Conservation (phyloP, 2,888 invertebrate genomes). For the Drosophila paranaensis region DNA sequence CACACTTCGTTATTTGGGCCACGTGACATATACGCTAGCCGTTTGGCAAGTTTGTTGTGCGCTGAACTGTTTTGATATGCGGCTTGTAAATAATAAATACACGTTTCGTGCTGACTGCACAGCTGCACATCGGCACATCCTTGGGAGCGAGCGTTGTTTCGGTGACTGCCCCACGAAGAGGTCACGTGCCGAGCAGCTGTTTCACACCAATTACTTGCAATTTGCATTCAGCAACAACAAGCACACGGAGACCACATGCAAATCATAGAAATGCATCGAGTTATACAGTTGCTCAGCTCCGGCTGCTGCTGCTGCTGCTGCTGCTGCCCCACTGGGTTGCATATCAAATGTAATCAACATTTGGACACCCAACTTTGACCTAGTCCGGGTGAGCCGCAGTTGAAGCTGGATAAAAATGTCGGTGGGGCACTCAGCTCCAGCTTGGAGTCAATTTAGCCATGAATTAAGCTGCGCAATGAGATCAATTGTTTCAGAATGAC, state of each 20-base stretch:
- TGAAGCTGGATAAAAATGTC: conserved; percentile 29
- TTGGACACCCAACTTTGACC: conserved; percentile 38
- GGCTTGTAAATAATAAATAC: conserved; percentile 75
- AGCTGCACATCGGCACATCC: conserved; percentile 23
- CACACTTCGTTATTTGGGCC: conserved; percentile 49
- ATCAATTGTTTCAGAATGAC: conserved; percentile 76
- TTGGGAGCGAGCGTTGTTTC: conserved; percentile 28
- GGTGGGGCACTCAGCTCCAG: conserved; percentile 30
- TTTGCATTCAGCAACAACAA: conserved; percentile 69
- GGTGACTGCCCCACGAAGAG: conserved; percentile 30
- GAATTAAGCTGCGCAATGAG: conserved; percentile 78
- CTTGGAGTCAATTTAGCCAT: conserved; percentile 72
- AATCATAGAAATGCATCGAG: conserved; percentile 72
- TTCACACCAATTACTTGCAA: conserved; percentile 78
- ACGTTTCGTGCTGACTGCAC: conserved; percentile 37
- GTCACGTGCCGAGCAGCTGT: conserved; percentile 76
- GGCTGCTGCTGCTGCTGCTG: conserved; percentile 7
- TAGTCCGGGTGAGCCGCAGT: not conserved
- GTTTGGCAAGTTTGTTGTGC: conserved; percentile 22
- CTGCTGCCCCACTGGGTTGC: conserved; percentile 34
- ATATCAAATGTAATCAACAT: conserved; percentile 81
- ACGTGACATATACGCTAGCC: conserved; percentile 52
- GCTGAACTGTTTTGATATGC: conserved; percentile 41
- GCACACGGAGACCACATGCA: conserved; percentile 68
- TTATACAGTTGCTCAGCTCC: conserved; percentile 46